Percentiles rank a stretch among this genome's conserved stretches.
Evolutionary conservation across 2,888 invertebrate species (phyloP).

Genomic region (Drosophila kokeensis): DNA sequence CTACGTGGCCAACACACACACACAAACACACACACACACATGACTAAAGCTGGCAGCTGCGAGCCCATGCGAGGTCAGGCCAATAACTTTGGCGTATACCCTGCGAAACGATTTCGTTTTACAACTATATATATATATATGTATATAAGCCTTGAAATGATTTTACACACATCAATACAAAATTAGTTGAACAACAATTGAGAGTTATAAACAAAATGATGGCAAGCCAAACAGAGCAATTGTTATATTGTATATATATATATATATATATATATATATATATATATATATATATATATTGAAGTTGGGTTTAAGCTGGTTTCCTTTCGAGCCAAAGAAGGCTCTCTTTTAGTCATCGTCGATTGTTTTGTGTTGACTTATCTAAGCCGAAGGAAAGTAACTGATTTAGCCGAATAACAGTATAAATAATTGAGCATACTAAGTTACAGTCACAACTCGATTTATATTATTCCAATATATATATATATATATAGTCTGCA

Average conservation of each 20-base stretch:
- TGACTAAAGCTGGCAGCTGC: slow-evolving; percentile 16
- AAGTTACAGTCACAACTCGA: not conserved
- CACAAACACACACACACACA: slow-evolving; percentile 36
- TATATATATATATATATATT: too few species aligned
- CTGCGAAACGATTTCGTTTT: slow-evolving; percentile 11
- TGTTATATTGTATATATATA: not conserved
- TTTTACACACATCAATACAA: too few species aligned
- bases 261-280: too few species aligned
- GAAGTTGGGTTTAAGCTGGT: too few species aligned
- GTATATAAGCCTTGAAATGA: not conserved
- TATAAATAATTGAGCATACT: not conserved
- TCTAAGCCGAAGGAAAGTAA: not conserved
- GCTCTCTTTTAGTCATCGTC: not conserved
- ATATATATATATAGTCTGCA: not conserved
- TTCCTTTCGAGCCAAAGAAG: too few species aligned
- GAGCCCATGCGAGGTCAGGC: slow-evolving; percentile 11
- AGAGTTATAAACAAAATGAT: too few species aligned
- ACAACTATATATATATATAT: not conserved
- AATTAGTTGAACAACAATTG: too few species aligned
- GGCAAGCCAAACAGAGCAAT: too few species aligned
- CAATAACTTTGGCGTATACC: slow-evolving; percentile 26
- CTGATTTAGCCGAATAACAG: not conserved
- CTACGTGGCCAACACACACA: slow-evolving; percentile 65
- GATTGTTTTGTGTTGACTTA: not conserved
- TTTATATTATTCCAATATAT: not conserved